A percentile compares a stretch with the other conserved stretches of the same genome.
Evolutionary conservation across 2,888 invertebrate genomes (phyloP).

Genomic region (Tachystola acroxantha): DNA sequence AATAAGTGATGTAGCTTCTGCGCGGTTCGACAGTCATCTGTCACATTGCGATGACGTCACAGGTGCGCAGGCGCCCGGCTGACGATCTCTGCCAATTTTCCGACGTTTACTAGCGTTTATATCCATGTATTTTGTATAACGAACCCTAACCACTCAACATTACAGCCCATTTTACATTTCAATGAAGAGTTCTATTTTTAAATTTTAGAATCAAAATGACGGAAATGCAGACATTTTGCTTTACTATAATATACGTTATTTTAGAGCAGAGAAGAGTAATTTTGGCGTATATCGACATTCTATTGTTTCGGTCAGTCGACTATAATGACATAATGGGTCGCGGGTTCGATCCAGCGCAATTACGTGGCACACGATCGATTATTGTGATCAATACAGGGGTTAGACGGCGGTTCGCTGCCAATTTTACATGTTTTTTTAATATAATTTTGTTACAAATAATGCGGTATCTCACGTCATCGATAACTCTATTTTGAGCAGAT

Average conservation of each 20-base stretch:
- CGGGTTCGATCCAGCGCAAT: conserved; percentile 71
- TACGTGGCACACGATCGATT: conserved; percentile 78
- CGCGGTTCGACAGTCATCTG: conserved; percentile 29
- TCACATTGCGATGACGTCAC: conserved; percentile 40
- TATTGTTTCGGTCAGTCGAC: conserved; percentile 67
- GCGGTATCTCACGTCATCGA: conserved; percentile 53
- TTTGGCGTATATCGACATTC: conserved; percentile 6
- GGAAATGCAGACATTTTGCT: conserved; percentile 15
- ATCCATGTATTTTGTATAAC: conserved; percentile 26
- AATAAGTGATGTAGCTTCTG: background rate
- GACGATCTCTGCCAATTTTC: conserved; percentile 49
- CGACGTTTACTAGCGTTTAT: conserved; percentile 43
- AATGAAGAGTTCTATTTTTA: background rate
- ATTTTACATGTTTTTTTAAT: conserved; percentile 61
- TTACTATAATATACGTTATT: conserved; percentile 1
- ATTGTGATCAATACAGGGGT: conserved; percentile 77
- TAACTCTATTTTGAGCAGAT: conserved; percentile 25
- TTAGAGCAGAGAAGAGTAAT: conserved; percentile 2
- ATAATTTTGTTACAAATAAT: conserved; percentile 62
- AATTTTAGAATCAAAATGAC: conserved; percentile 16
- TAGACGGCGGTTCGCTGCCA: conserved; percentile 73
- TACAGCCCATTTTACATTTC: background rate
- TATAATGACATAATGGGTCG: conserved; percentile 76
- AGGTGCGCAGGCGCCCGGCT: conserved; percentile 55
- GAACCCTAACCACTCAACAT: background rate